Evolutionary conservation across 35 echinoderm and acorn worm genomes (phyloP).

Genomic region (Ptychodera flava): DNA sequence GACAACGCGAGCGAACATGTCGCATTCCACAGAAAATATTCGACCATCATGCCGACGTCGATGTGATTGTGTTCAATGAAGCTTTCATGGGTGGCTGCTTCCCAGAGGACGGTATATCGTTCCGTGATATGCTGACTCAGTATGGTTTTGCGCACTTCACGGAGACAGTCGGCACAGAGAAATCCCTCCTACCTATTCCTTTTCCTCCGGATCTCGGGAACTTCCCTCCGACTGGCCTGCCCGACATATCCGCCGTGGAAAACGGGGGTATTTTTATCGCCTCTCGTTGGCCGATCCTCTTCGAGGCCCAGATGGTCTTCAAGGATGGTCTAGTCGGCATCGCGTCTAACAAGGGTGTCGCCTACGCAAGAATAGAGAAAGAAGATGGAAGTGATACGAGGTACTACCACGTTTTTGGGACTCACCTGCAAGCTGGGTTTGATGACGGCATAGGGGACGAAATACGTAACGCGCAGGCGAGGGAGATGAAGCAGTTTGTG

Average conservation of each 20-base stretch:
- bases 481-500: slow-evolving; percentile 44
- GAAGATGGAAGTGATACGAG: neutral
- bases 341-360: slow-evolving; percentile 42
- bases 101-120: neutral
- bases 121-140: slow-evolving; percentile 35
- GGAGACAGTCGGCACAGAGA: slow-evolving; percentile 34
- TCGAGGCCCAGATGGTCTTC: slow-evolving; percentile 10
- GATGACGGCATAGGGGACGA: slow-evolving; percentile 16
- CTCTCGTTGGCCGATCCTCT: slow-evolving; percentile 39
- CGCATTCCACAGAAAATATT: slow-evolving; percentile 27
- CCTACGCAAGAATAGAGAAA: slow-evolving; percentile 25
- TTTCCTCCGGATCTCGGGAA: slow-evolving; percentile 24
- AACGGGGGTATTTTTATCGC: slow-evolving; percentile 55
- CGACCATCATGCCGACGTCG: slow-evolving; percentile 24
- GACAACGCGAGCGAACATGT: slow-evolving; percentile 57
- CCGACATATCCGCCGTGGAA: neutral
- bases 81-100: slow-evolving; percentile 55
- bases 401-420: slow-evolving; percentile 45
- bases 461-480: slow-evolving; percentile 33
- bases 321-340: neutral
- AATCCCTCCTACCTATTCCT: slow-evolving; percentile 6
- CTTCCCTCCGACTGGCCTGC: neutral
- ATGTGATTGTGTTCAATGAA: slow-evolving; percentile 73
- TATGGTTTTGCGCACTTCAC: slow-evolving; percentile 43
- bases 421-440: slow-evolving; percentile 45